Conservation (phyloP, 2,113 vertebrate genomes). For the Vulpes lagopus region DNA sequence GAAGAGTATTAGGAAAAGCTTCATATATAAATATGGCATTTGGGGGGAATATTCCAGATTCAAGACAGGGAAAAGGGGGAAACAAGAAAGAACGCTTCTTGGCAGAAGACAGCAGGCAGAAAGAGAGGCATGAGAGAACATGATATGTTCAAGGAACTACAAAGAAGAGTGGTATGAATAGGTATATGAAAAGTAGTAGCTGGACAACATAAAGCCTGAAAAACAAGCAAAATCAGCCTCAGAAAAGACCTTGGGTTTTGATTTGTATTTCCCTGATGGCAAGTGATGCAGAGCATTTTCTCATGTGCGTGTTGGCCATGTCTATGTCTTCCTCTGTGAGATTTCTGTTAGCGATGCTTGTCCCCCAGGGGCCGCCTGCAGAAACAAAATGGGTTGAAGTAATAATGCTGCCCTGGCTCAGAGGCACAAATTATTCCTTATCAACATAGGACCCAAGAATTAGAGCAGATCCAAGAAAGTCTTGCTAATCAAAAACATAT, state of each 20-base stretch:
- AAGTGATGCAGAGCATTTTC: no score
- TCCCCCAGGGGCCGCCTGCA: constrained; percentile 90
- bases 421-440: neutral
- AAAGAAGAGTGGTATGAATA: neutral
- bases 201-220: neutral
- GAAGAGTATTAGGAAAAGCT: neutral
- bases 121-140: neutral
- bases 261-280: no score
- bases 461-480: neutral
- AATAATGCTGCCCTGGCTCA: neutral
- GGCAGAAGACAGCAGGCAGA: neutral
- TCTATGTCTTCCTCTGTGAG: no score
- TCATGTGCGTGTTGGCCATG: no score
- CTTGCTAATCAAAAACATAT: neutral
- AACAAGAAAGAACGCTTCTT: neutral
- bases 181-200: neutral
- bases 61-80: neutral
- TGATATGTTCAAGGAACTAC: neutral
- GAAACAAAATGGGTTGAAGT: constrained; percentile 66
- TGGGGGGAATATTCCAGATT: neutral
- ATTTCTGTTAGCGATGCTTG: constrained; percentile 89
- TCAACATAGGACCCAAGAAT: neutral
- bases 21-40: neutral
- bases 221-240: neutral
- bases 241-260: neutral